These are phyloP conservation scores for Nipponia nippon DNA, from an alignment of 2,113 vertebrate species.

Conservation along the genomic window DNA sequence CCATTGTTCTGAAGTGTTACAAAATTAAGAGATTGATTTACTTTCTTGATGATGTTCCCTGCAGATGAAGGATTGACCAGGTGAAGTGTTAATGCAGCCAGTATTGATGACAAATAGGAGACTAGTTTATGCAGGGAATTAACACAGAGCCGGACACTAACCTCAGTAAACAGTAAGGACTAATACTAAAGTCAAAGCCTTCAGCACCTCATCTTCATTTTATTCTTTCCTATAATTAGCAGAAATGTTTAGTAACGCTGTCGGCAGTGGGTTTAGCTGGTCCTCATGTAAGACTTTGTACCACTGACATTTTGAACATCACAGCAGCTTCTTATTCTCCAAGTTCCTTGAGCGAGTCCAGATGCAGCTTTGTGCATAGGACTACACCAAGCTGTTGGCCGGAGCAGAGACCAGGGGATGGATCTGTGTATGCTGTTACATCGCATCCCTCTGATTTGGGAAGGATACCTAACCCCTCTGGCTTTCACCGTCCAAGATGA, in stretches of 20 bases:
- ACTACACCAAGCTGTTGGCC: fast-evolving
- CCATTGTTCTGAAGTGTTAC: neutral
- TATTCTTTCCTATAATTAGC: neutral
- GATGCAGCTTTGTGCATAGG: neutral
- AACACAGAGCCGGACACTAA: fast-evolving
- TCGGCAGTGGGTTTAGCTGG: neutral
- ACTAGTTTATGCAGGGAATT: neutral
- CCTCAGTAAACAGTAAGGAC: neutral
- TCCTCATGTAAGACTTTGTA: neutral
- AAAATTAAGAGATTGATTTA: neutral
- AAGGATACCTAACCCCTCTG: neutral
- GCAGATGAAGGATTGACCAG: neutral
- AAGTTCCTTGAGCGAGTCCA: neutral
- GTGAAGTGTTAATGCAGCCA: neutral
- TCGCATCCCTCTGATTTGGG: neutral
- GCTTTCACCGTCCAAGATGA: neutral
- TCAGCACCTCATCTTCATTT: neutral
- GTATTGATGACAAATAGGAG: neutral
- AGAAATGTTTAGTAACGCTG: neutral
- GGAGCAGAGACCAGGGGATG: neutral
- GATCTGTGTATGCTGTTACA: fast-evolving
- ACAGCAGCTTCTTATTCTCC: neutral
- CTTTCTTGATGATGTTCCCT: neutral
- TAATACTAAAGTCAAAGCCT: neutral
- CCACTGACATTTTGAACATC: neutral